A percentile compares a stretch with the other conserved stretches of the same genome.
Evolutionary conservation across 2,797 vertebrate genomes (phyloP).

Genomic region (Masticophis lateralis): DNA sequence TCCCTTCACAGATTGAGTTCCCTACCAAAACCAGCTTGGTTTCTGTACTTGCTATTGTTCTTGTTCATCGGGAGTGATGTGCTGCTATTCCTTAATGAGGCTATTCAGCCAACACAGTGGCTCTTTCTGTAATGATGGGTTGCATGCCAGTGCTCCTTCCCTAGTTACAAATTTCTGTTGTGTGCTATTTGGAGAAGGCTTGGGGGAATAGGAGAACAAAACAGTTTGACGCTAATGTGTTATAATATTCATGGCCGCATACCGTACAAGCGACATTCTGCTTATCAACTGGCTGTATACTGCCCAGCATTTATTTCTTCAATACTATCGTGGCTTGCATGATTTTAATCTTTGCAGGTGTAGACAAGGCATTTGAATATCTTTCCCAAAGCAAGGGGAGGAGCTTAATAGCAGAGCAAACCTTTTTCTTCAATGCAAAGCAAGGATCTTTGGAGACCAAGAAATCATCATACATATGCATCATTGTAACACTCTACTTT

Average conservation of each 20-base stretch:
- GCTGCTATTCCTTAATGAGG: not conserved
- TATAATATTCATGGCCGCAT: constrained; percentile 52
- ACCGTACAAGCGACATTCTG: constrained; percentile 50
- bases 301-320: constrained; percentile 59
- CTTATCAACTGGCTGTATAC: constrained; percentile 61
- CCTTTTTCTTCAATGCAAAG: constrained; percentile 31
- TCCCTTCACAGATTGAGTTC: constrained; percentile 14
- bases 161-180: constrained; percentile 22
- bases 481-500: not conserved
- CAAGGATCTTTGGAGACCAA: not conserved
- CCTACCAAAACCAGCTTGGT: not conserved
- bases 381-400: constrained; percentile 53
- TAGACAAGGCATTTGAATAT: constrained; percentile 46
- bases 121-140: constrained; percentile 19
- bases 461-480: not conserved
- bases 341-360: not conserved
- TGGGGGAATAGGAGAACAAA: constrained; percentile 18
- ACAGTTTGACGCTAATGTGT: constrained; percentile 39
- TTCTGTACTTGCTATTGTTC: constrained; percentile 24
- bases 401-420: constrained; percentile 47
- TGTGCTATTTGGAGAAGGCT: not conserved
- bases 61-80: constrained; percentile 20
- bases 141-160: constrained; percentile 31
- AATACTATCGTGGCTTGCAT: not conserved
- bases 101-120: constrained; percentile 34